Percentiles rank a stretch among this genome's conserved stretches.
Evolutionary conservation across 2,888 invertebrate genomes (phyloP).

Genomic region (Hyposoter dolosus): DNA sequence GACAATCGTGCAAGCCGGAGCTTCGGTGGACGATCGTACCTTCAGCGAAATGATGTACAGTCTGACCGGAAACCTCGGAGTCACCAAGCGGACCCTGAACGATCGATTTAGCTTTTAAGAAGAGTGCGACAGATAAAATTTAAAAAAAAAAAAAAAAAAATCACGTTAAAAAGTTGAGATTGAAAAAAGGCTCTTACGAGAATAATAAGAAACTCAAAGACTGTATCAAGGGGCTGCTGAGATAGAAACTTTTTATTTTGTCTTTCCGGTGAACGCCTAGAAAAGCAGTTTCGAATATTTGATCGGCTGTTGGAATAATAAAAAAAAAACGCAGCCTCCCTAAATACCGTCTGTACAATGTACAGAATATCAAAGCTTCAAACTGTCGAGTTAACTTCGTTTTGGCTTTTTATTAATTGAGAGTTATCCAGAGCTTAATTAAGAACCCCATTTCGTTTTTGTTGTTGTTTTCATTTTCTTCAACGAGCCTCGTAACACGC

Average conservation of each 20-base stretch:
- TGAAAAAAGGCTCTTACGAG: slow-evolving; percentile 32
- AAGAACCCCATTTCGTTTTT: slow-evolving; percentile 3
- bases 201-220: slow-evolving; percentile 55
- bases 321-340: slow-evolving; percentile 5
- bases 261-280: not conserved
- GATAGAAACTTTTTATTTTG: slow-evolving; percentile 7
- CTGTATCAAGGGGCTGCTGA: slow-evolving; percentile 41
- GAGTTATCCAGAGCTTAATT: slow-evolving; percentile 23
- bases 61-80: slow-evolving; percentile 79
- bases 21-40: slow-evolving; percentile 79
- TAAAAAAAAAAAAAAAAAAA: slow-evolving; percentile 12
- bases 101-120: slow-evolving; percentile 82
- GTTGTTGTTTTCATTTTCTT: not conserved
- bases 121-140: slow-evolving; percentile 2
- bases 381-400: slow-evolving; percentile 32
- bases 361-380: slow-evolving; percentile 44
- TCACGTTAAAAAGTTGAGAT: slow-evolving; percentile 6
- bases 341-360: slow-evolving; percentile 45
- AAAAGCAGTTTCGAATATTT: not conserved
- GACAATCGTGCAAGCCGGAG: slow-evolving; percentile 71
- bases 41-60: slow-evolving; percentile 83
- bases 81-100: slow-evolving; percentile 82
- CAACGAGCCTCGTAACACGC: slow-evolving; percentile 11
- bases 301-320: not conserved
- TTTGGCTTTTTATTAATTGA: slow-evolving; percentile 36